Base-by-base conservation (phyloP, 1,140 invertebrate species). In the Scaptodrosophila lebanonensis region DNA sequence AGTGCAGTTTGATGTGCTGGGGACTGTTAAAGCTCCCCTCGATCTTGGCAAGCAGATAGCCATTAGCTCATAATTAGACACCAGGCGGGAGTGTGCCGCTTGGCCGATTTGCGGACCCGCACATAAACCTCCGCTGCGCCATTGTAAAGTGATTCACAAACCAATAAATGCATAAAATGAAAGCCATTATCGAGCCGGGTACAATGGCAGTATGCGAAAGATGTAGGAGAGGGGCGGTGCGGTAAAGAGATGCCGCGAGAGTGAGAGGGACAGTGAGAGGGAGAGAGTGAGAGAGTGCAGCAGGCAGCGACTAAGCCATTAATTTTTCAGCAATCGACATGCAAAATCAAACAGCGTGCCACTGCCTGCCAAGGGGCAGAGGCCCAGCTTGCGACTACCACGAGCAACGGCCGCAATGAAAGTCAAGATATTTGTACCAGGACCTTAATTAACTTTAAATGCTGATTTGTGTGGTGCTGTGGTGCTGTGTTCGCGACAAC, bases 341-440 rank as follows among this genome's bases (percentile, higher is more conserved):
- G 51, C 25, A 51, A 70, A 71, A 77, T 76, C 72, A 65, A 71
- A 57, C n/a, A n/a, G n/a, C 62, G 60, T 70, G 67, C 43, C 66
- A 52, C 60, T 45, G 9, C n/a, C n/a, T n/a, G n/a, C n/a, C n/a
- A n/a, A n/a, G n/a, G n/a, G n/a, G n/a, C n/a, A n/a, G n/a, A n/a
- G n/a, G n/a, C n/a, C n/a, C n/a, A n/a, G n/a, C n/a, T n/a, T n/a
- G n/a, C n/a, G n/a, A n/a, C n/a, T n/a, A n/a, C n/a, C n/a, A n/a
- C n/a, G n/a, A n/a, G n/a, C n/a, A 45, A 22, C 11, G 44, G 17
- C 9, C 12, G 6, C 3, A 12, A 8, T n/a, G 7, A 29, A 33
- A 47, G 12, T 20, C 1, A 36, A 13, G 48, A 32, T 33, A 36
- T 25, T 36, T 20, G 2, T 44, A 15, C 9, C 50, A 66, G 63